phyloP scores from a whole-genome alignment of 2,113 vertebrate genomes.

The Pavo muticus region DNA sequence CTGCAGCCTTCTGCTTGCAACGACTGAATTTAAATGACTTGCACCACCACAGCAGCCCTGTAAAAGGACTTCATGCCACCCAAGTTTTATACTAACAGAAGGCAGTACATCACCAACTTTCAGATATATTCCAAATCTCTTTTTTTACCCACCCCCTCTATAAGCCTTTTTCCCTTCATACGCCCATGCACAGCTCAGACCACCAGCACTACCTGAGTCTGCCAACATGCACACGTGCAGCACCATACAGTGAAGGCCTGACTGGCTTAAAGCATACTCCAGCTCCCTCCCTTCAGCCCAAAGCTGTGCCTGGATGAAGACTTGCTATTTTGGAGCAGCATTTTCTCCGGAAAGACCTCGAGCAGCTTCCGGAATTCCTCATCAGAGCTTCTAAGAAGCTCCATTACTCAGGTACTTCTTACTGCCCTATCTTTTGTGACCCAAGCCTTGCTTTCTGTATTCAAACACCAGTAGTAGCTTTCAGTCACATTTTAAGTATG shows the following conservation, averaged over 20 bases:
- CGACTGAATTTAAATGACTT: fast-evolving
- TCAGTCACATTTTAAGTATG: neutral
- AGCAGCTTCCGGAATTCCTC: neutral
- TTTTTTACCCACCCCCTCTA: fast-evolving
- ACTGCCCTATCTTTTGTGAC: neutral
- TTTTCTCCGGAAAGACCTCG: neutral
- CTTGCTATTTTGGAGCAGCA: neutral
- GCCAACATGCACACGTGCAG: neutral
- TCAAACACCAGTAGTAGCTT: neutral
- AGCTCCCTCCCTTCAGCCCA: neutral
- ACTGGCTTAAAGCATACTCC: fast-evolving
- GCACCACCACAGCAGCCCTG: fast-evolving
- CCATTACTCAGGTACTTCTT: neutral
- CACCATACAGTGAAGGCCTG: fast-evolving
- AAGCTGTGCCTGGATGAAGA: neutral
- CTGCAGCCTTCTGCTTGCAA: neutral
- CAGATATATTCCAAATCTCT: no score
- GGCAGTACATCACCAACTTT: neutral
- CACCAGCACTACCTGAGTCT: neutral
- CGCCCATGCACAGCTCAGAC: neutral
- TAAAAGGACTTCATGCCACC: neutral
- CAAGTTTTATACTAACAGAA: neutral
- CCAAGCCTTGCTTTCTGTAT: neutral
- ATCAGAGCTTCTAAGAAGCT: neutral
- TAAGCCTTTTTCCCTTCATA: neutral